Base-by-base conservation (phyloP, 2,888 invertebrate species). In the Phortica okadai region DNA sequence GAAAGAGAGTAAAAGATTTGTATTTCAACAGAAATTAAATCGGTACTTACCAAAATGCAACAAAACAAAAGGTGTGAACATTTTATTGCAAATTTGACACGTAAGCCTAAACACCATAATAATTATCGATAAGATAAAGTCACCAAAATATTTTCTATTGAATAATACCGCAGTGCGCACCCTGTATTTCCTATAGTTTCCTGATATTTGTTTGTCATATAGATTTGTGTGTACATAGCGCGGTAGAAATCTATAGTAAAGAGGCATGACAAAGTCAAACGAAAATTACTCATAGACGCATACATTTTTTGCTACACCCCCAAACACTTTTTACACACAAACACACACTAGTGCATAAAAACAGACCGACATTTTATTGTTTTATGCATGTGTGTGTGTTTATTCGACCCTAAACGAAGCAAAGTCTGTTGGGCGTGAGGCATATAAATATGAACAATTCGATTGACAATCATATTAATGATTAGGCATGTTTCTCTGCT, bases 381-480 rank as follows among this genome's bases (percentile, higher is more conserved):
- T 76, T 76, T 74, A 74, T 50, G 50, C 8, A 3, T 50, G 50
- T 11, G 11, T 66, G 41, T 80, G 75, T 77, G 72, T 76, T 56
- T 74, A 41, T 59, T 67, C 1, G 50, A 50, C 50, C 8, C 8
- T 50, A 8, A 50, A 50, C 50, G 33, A 33, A 2, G 4, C 33
- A 33, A 33, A 33, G 33, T 33, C 33, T 3, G 64, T 25, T 41
- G 33, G 64, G 33, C 64, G 64, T 33, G 64, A 64, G 64, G 41
- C 33, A 64, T 10, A 64, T 14, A 62, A 33, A 66, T 42, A 67
- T 41, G 41, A n/a, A 44, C 44, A 42, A 67, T 67, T 67, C 44
- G 72, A 76, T 76, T 81, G 82, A 82, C 83, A 82, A 82, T 82
- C 80, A 82, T 81, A 81, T 81, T 82, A 82, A 82, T 82, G 81